phyloP scores from a whole-genome alignment of 2,888 invertebrate genomes.

The Patella pellucida region DNA sequence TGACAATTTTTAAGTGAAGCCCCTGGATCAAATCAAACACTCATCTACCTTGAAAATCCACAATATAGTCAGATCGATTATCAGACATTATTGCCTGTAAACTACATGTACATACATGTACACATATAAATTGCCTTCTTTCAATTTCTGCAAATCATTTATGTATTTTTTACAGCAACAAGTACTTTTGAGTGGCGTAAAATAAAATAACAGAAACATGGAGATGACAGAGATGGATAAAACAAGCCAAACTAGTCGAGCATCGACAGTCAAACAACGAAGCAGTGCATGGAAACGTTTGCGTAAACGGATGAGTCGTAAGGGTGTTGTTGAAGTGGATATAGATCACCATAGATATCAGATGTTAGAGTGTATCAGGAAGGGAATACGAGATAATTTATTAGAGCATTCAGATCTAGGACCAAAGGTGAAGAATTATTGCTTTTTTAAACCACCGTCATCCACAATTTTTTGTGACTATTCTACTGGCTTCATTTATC shows the following conservation, averaged over 20 bases:
- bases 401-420: slow-evolving; percentile 45
- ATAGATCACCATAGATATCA: slow-evolving; percentile 47
- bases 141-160: too few species aligned
- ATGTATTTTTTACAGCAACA: too few species aligned
- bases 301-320: slow-evolving; percentile 41
- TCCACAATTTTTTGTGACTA: too few species aligned
- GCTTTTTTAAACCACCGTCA: too few species aligned
- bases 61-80: too few species aligned
- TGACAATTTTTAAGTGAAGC: too few species aligned
- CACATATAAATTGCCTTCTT: too few species aligned
- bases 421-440: slow-evolving; percentile 35
- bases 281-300: slow-evolving; percentile 49
- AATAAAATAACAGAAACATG: not conserved
- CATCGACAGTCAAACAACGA: not conserved
- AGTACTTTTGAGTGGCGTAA: not conserved
- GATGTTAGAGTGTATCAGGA: slow-evolving; percentile 46
- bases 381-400: slow-evolving; percentile 44
- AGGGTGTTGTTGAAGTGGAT: slow-evolving; percentile 56
- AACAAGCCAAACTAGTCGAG: not conserved
- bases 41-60: too few species aligned
- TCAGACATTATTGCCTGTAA: too few species aligned
- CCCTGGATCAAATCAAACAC: too few species aligned
- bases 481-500: too few species aligned
- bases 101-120: too few species aligned
- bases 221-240: slow-evolving; percentile 13